These are phyloP conservation scores for Helostoma temminkii DNA, from an alignment of 2,797 vertebrate species.

Conservation along the genomic window DNA sequence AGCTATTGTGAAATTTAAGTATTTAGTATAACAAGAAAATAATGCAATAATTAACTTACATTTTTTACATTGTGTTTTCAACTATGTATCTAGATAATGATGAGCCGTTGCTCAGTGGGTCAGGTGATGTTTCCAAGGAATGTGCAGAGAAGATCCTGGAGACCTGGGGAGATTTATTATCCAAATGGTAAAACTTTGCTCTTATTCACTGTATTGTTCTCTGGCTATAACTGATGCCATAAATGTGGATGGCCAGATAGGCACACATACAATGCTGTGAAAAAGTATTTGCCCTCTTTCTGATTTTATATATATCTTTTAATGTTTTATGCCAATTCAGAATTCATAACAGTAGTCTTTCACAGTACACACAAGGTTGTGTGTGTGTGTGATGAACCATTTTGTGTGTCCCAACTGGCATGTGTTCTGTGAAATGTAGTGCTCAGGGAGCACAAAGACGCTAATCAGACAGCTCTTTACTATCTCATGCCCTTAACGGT, in stretches of 20 bases:
- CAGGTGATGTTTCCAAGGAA: slow-evolving; percentile 98
- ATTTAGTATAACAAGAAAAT: no score
- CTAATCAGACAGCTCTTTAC: slow-evolving; percentile 71
- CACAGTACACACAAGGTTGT: no score
- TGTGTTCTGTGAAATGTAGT: no score
- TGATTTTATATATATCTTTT: no score
- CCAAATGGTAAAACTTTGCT: slow-evolving; percentile 91
- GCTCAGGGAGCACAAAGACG: no score
- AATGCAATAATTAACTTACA: no score
- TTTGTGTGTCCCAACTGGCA: slow-evolving; percentile 15
- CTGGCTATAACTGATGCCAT: background rate
- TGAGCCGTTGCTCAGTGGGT: slow-evolving; percentile 96
- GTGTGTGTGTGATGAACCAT: slow-evolving; percentile 27
- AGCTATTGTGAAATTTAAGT: no score
- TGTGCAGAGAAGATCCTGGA: slow-evolving; percentile 99
- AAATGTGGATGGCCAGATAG: background rate
- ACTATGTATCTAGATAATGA: slow-evolving; percentile 92
- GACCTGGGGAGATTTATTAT: slow-evolving; percentile 97
- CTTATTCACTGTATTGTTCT: slow-evolving; percentile 9
- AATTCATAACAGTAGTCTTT: no score
- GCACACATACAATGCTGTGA: no score
- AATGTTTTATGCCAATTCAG: no score
- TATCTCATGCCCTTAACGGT: slow-evolving; percentile 57
- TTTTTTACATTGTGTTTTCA: no score
- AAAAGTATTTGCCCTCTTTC: no score